Evolutionary conservation across 2,888 invertebrate species (phyloP).

Genomic region (Eupithecia tripunctaria): DNA sequence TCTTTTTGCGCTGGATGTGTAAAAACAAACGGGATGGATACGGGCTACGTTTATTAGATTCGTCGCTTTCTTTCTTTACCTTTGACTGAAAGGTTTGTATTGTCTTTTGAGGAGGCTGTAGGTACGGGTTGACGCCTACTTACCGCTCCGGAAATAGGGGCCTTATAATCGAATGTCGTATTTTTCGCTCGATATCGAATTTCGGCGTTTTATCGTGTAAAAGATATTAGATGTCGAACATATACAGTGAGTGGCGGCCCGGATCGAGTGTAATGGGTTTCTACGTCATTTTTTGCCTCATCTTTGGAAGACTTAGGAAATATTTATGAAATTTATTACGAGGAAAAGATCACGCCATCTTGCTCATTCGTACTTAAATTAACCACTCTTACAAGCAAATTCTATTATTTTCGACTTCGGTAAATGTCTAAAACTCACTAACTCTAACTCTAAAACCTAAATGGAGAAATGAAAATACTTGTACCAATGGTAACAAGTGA

Average conservation of each 20-base stretch:
- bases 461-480: not conserved
- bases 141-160: slow-evolving; percentile 48
- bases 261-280: slow-evolving; percentile 25
- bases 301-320: not conserved
- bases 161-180: slow-evolving; percentile 52
- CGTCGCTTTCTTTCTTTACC: slow-evolving; percentile 80
- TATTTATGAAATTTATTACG: not conserved
- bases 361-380: not conserved
- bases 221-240: slow-evolving; percentile 38
- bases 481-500: not conserved
- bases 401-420: not conserved
- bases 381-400: not conserved
- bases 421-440: too few species aligned
- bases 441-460: not conserved
- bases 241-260: slow-evolving; percentile 28
- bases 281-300: slow-evolving; percentile 8
- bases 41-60: slow-evolving; percentile 80
- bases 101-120: slow-evolving; percentile 74
- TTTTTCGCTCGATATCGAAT: slow-evolving; percentile 50
- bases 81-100: slow-evolving; percentile 76
- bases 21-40: slow-evolving; percentile 79
- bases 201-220: slow-evolving; percentile 45
- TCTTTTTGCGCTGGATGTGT: slow-evolving; percentile 68
- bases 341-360: not conserved
- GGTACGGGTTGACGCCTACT: slow-evolving; percentile 65